phyloP scores from a whole-genome alignment of 1,140 invertebrate genomes.

The Yoshiicerus persimilis region DNA sequence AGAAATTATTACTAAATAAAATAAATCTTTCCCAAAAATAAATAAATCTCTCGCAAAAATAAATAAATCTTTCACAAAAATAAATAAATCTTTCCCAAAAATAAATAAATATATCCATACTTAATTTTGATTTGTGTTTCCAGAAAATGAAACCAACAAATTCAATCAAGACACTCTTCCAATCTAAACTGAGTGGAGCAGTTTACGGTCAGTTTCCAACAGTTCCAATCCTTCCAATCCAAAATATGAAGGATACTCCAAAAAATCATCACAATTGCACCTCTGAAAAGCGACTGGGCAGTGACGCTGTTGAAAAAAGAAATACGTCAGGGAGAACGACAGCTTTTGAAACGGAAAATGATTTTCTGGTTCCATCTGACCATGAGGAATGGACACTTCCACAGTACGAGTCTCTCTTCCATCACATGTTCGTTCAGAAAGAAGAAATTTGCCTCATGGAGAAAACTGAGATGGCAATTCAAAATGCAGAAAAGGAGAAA shows the following conservation, averaged over 20 bases:
- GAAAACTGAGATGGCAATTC: not conserved
- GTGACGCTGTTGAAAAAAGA: not conserved
- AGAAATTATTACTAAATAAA: not conserved
- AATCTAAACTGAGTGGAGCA: not conserved
- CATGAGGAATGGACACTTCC: slow-evolving; percentile 24
- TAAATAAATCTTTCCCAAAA: not conserved
- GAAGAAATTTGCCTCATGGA: not conserved
- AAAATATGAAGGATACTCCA: not conserved
- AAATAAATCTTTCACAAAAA: too few species aligned
- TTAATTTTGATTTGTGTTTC: not conserved
- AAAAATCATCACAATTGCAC: not conserved
- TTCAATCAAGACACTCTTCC: not conserved
- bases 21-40: not conserved
- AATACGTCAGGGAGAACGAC: not conserved
- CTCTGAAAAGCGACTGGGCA: not conserved
- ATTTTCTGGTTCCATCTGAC: slow-evolving; percentile 15
- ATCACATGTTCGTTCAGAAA: slow-evolving; percentile 28
- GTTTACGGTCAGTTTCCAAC: not conserved
- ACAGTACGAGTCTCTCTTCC: slow-evolving; percentile 28
- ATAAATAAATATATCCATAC: not conserved
- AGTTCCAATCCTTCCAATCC: not conserved
- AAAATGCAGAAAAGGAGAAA: not conserved
- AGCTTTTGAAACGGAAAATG: not conserved
- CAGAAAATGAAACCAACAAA: not conserved
- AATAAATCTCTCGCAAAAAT: not conserved